Evolutionary conservation across 2,113 vertebrate species (phyloP), one percentile per base, ranked within the genome.

Genomic region (Chaenocephalus aceratus): DNA sequence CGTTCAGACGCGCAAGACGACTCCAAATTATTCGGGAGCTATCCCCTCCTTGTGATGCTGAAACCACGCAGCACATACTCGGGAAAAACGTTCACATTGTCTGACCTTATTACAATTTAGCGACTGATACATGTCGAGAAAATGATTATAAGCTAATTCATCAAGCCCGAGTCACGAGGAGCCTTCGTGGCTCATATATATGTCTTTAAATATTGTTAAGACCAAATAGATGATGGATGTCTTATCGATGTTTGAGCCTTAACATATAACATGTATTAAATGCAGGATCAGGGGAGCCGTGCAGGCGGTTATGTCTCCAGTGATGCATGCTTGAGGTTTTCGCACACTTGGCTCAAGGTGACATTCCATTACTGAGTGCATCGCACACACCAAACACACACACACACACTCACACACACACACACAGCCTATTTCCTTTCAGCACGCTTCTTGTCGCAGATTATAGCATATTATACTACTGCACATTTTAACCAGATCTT

Each of bases 341-440:
- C 71, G 89, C 92, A 88, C 91, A 89, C 88, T 93, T 91, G 90
- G 93, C 92, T 95, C 94, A 94, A 94, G 92, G 93, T 95, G 93
- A 95, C 94, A 94, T 95, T 95, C 92, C 92, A 79, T 91, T 89
- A 87, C 86, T 87, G 89, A 84, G 86, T 81, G 86, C 87, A 87
- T 77, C 77, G 44, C 83, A 26, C 23, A 26, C 70, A 56, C 71
- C n/a, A 62, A 2, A 26, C 26, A 26, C 26, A 26, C 26, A 26
- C 26, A 26, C 56, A 18, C 23, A 53, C 68, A 59, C 68, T 44
- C 76, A 15, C 44, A 30, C 53, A n/a, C 34, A n/a, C 30, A 52
- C 56, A 69, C 48, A 21, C 21, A 75, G 63, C 82, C 84, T 77
- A 66, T 57, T 80, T 75, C 77, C 64, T 53, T 74, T 34, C 79